phyloP scores from a whole-genome alignment of 2,888 invertebrate species.

The Stratiomys singularior region DNA sequence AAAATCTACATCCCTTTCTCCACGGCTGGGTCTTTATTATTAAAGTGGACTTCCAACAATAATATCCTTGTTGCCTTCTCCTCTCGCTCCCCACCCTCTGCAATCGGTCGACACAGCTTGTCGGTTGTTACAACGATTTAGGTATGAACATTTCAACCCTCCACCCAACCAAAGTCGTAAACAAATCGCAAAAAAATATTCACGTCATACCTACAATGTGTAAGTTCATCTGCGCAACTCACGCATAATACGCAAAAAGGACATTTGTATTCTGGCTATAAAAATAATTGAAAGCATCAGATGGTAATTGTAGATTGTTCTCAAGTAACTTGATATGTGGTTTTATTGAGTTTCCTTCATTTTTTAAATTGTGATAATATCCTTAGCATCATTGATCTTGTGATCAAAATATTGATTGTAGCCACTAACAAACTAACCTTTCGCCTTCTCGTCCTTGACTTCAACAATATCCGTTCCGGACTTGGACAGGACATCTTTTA shows the following conservation, averaged over 20 bases:
- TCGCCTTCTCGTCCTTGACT: conserved; percentile 59
- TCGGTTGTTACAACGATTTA: too few species aligned
- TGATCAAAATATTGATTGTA: neutral
- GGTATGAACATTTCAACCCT: neutral
- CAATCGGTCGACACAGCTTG: neutral
- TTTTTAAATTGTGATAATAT: neutral
- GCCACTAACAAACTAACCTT: conserved; percentile 56
- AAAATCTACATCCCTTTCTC: neutral
- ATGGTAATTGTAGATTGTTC: conserved; percentile 1
- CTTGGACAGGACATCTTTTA: conserved; percentile 67
- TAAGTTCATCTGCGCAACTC: conserved; percentile 41
- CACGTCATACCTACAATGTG: neutral
- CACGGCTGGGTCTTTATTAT: neutral
- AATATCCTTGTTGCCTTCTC: neutral
- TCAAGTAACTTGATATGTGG: neutral
- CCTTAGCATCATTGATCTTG: neutral
- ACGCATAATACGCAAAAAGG: conserved; percentile 9
- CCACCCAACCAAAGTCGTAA: conserved; percentile 20
- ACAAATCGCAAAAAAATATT: conserved; percentile 25
- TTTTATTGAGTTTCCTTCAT: neutral
- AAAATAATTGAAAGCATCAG: neutral
- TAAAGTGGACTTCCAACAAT: neutral
- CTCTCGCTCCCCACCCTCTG: neutral
- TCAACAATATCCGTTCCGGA: conserved; percentile 64
- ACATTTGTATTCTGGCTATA: neutral